A percentile compares a stretch with the other conserved stretches of the same genome.
Evolutionary conservation across 2,888 invertebrate genomes (phyloP).

Genomic region (Lordiphosa andalusiaca): DNA sequence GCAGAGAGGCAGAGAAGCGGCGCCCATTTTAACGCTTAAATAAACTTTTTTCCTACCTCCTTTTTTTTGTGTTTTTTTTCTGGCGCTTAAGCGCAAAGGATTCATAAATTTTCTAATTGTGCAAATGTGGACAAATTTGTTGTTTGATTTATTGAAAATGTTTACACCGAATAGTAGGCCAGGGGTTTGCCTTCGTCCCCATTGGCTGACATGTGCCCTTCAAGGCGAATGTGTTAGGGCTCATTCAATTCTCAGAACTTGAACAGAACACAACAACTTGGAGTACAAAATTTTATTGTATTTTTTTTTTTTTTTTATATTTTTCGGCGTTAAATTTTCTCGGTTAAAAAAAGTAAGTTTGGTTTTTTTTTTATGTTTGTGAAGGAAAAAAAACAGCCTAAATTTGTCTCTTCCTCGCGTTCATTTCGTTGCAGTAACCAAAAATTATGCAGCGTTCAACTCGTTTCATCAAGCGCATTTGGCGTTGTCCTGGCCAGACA

Average conservation of each 20-base stretch:
- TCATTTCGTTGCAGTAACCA: not conserved
- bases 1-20: conserved; percentile 15
- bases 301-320: not conserved
- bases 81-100: conserved; percentile 34
- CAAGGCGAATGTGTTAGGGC: no score
- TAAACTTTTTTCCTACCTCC: conserved; percentile 39
- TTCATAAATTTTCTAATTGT: conserved; percentile 63
- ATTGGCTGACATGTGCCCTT: not conserved
- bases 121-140: conserved; percentile 56
- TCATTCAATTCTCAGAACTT: conserved; percentile 2
- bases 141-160: conserved; percentile 53
- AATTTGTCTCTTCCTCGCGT: no score
- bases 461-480: conserved; percentile 16
- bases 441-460: conserved; percentile 33
- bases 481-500: not conserved
- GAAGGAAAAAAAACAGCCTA: no score
- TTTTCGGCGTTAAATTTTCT: not conserved
- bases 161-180: conserved; percentile 1
- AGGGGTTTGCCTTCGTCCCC: not conserved
- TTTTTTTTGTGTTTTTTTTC: conserved; percentile 6
- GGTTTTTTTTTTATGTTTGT: no score
- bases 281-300: conserved; percentile 4
- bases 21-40: conserved; percentile 52
- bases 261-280: conserved; percentile 8
- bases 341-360: not conserved